phyloP scores from a whole-genome alignment of 2,888 invertebrate species.

The Trichogramma dendrolimi region DNA sequence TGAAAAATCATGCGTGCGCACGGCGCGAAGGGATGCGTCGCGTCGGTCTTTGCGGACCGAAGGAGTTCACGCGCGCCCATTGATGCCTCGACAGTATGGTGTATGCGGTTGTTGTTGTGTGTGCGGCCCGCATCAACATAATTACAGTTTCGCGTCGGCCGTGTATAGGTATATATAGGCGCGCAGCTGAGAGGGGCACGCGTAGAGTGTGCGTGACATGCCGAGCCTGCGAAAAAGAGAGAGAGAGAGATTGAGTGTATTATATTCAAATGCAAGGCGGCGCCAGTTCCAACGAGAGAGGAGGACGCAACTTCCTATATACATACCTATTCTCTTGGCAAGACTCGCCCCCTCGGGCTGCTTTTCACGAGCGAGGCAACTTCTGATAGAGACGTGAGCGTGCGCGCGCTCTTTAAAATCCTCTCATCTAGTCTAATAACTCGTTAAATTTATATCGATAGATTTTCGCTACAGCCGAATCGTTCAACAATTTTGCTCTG shows the following conservation, averaged over 20 bases:
- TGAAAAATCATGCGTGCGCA: not conserved
- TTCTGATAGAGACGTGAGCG: conserved; percentile 18
- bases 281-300: conserved; percentile 29
- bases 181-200: conserved; percentile 19
- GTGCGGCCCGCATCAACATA: conserved; percentile 47
- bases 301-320: not conserved
- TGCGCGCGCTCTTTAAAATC: no score
- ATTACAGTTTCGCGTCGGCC: conserved; percentile 49
- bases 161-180: conserved; percentile 9
- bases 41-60: conserved; percentile 29
- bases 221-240: conserved; percentile 30
- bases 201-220: conserved; percentile 37
- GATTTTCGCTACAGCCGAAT: no score
- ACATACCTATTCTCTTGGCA: not conserved
- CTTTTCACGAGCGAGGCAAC: conserved; percentile 24
- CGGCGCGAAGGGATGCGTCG: conserved; percentile 12
- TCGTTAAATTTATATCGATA: no score
- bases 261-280: conserved; percentile 50
- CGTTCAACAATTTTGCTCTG: no score
- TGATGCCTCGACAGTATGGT: conserved; percentile 42
- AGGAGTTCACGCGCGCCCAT: conserved; percentile 34
- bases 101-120: conserved; percentile 2
- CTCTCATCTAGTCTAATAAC: no score
- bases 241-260: conserved; percentile 39
- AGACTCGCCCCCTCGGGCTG: conserved; percentile 26